phyloP scores from a whole-genome alignment of 2,113 vertebrate species.

The Cygnus atratus region DNA sequence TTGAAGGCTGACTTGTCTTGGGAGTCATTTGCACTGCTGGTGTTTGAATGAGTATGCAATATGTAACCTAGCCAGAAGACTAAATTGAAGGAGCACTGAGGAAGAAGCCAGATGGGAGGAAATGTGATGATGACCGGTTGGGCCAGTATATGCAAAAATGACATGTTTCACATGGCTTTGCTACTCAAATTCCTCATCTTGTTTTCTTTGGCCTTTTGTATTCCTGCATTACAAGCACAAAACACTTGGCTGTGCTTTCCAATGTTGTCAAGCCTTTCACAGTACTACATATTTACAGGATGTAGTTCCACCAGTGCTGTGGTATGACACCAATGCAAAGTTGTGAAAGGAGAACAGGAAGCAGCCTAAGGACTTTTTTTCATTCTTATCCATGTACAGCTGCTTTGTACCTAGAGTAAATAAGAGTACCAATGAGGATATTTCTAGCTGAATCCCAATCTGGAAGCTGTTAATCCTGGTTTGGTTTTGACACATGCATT shows the following conservation, averaged over 20 bases:
- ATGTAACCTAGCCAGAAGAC: not conserved
- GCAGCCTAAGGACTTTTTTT: not conserved
- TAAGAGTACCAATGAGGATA: not conserved
- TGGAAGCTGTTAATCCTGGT: not conserved
- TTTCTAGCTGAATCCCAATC: not conserved
- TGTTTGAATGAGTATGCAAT: not conserved
- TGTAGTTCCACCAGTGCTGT: not conserved
- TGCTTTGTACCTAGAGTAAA: not conserved
- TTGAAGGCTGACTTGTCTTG: not conserved
- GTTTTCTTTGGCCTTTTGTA: not conserved
- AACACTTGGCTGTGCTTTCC: fast-evolving
- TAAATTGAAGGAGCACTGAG: not conserved
- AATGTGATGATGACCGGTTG: not conserved
- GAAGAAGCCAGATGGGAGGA: not conserved
- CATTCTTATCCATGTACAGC: not conserved
- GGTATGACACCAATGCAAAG: not conserved
- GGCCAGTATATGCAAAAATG: not conserved
- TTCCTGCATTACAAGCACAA: not conserved
- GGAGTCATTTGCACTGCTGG: not conserved
- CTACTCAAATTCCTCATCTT: not conserved
- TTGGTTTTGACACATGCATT: not conserved
- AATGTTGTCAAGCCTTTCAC: not conserved
- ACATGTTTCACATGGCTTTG: not conserved
- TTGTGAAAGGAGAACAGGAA: not conserved
- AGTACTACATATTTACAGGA: not conserved